phyloP scores from a whole-genome alignment of 1,140 invertebrate species.

The Drosophila eugracilis region DNA sequence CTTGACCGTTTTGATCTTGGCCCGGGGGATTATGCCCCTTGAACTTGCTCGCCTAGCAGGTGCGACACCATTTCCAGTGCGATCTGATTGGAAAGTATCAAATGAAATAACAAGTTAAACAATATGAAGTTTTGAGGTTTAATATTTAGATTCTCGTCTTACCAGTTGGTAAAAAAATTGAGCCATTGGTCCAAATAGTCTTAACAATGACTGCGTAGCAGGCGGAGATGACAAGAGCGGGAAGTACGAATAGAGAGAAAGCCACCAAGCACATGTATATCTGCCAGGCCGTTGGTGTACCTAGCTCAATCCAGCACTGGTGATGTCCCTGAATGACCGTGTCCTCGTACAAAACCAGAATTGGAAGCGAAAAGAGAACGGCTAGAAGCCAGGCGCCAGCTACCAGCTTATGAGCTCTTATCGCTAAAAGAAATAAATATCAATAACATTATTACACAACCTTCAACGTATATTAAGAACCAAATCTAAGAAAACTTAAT shows the following conservation, averaged over 20 bases:
- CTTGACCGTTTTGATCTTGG: constrained; percentile 98
- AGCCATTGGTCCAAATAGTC: constrained; percentile 95
- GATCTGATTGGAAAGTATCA: constrained; percentile 44
- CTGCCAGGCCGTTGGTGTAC: constrained; percentile 91
- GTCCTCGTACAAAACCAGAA: constrained; percentile 93
- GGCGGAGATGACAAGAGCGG: constrained; percentile 94
- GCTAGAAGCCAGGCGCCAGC: constrained; percentile 93
- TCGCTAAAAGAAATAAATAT: constrained; percentile 87
- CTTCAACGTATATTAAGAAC: too few relatives aligned
- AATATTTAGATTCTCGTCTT: background rate
- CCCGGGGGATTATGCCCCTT: constrained; percentile 95
- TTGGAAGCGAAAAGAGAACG: constrained; percentile 93
- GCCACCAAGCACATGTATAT: constrained; percentile 95
- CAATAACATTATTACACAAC: background rate
- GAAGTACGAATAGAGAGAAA: constrained; percentile 93
- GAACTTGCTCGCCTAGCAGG: constrained; percentile 90
- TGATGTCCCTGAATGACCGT: constrained; percentile 90
- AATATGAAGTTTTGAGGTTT: too few relatives aligned
- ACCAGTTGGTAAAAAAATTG: constrained; percentile 86
- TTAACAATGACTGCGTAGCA: constrained; percentile 97
- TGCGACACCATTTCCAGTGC: constrained; percentile 85
- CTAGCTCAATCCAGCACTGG: constrained; percentile 96
- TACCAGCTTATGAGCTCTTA: constrained; percentile 91
- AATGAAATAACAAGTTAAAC: too few relatives aligned
- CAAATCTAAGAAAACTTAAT: too few relatives aligned